Base-by-base conservation (phyloP, 1,140 invertebrate species). In the Tetragonula clypearis region DNA sequence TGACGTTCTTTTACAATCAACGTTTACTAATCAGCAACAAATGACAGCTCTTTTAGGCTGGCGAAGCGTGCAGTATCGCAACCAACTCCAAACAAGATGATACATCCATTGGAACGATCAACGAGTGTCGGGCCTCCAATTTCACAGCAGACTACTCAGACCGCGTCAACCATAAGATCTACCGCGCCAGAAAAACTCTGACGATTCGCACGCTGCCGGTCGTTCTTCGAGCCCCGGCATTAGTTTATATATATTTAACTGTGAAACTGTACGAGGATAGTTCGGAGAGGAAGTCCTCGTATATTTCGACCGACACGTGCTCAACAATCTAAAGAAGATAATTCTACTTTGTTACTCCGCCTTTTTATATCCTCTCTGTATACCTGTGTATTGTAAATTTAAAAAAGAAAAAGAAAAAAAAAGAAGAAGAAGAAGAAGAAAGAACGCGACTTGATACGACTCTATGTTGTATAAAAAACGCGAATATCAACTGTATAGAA, bases 151-250 rank as follows among this genome's bases (percentile, higher is more conserved):
- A 87, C 89, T 17, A 87, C 89, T 17, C 41, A 49, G 41, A 49
- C 41, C 41, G 87, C 88, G 17, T 86, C 90, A 75, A 85, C 91
- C 65, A 87, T 76, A 49, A 93, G 86, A 86, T 88, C 92, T 68
- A 84, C 90, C 56, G 88, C 93, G 76, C 89, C 92, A 56, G 93
- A 94, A 17, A 95, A 94, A 87, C 93, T 94, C 87, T 95, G 94
- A 94, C 94, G 93, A 86, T 94, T 95, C 60, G 92, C 92, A 30
- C 94, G 94, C 91, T 94, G 93, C 90, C 93, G 94, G 84, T 95
- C 94, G 65, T 93, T 95, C 86, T 93, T 94, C 87, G 94, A 95
- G 75, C 92, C 92, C 69, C 92, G 92, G 90, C 92, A 93, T 84
- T 92, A 92, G 73, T 1, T 62, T 84, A 53, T n/a, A 86, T 68